Evolutionary conservation across 2,888 invertebrate species (phyloP).

Genomic region (Dryobotodes eremita): DNA sequence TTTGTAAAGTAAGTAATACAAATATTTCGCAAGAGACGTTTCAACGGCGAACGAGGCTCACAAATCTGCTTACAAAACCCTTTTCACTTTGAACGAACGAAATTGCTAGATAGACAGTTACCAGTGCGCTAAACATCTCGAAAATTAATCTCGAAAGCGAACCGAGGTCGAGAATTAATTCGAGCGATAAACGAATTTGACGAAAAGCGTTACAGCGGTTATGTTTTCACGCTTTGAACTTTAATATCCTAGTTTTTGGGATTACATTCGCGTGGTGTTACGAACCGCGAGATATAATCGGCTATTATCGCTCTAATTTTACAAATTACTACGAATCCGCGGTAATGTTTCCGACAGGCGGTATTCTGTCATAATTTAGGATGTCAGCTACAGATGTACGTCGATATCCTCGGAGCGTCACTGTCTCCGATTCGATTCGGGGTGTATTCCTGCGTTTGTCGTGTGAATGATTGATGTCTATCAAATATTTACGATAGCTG

Average conservation of each 20-base stretch:
- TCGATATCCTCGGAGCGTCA: constrained; percentile 65
- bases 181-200: constrained; percentile 77
- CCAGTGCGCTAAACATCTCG: constrained; percentile 76
- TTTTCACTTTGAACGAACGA: constrained; percentile 70
- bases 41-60: constrained; percentile 46
- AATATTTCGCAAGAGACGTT: constrained; percentile 69
- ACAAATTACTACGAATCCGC: constrained; percentile 74
- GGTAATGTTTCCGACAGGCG: constrained; percentile 71
- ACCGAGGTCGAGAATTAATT: constrained; percentile 78
- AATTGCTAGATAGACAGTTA: constrained; percentile 73
- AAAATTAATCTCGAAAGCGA: constrained; percentile 78
- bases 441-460: constrained; percentile 57
- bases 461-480: constrained; percentile 72
- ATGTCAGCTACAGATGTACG: constrained; percentile 72
- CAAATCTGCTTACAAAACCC: constrained; percentile 72
- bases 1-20: constrained; percentile 67
- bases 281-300: constrained; percentile 48
- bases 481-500: constrained; percentile 70
- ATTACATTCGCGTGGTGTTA: constrained; percentile 38
- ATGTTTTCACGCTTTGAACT: constrained; percentile 41
- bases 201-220: constrained; percentile 58
- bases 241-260: constrained; percentile 41
- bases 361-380: constrained; percentile 79
- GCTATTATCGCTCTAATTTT: constrained; percentile 73
- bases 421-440: constrained; percentile 53